Percentiles rank a stretch among this genome's conserved stretches.
phyloP scores from a whole-genome alignment of 1,140 invertebrate genomes.

The Drosophila neocordata region DNA sequence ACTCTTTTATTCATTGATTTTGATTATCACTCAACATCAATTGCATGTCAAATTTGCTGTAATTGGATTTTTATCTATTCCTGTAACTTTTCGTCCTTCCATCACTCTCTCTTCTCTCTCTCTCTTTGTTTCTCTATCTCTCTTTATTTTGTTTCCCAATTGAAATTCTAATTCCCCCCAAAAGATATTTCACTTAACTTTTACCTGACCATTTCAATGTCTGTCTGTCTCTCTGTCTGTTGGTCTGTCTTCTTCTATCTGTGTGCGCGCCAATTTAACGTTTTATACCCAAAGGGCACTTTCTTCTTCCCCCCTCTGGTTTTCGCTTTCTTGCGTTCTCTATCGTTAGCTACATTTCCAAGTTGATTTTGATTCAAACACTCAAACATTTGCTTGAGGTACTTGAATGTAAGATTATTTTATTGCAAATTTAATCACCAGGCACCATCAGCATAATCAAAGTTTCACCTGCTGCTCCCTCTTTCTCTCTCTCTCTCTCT shows the following conservation, averaged over 20 bases:
- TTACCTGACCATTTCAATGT: conserved; percentile 17
- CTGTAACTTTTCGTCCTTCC: too few species aligned
- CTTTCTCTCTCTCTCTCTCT: neutral
- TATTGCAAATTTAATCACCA: conserved; percentile 77
- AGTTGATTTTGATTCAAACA: conserved; percentile 9
- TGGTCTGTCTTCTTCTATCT: neutral
- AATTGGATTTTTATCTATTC: neutral
- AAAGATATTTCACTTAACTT: conserved; percentile 38
- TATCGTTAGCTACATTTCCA: neutral
- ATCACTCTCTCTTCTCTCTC: neutral
- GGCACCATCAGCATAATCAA: conserved; percentile 76
- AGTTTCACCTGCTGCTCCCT: conserved; percentile 16
- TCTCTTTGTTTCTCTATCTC: neutral
- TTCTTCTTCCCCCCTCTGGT: conserved; percentile 1
- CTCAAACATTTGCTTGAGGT: conserved; percentile 24
- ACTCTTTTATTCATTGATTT: conserved; percentile 5
- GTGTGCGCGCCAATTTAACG: conserved; percentile 14
- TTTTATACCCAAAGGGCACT: conserved; percentile 44
- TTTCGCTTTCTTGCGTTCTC: neutral
- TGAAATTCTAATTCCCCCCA: conserved; percentile 12
- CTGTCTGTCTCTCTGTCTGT: conserved; percentile 1
- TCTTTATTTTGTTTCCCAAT: conserved; percentile 33
- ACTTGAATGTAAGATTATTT: conserved; percentile 57
- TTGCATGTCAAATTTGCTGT: conserved; percentile 7
- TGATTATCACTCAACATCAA: conserved; percentile 7